These are phyloP conservation scores for Calyptomena viridis DNA, from an alignment of 2,113 vertebrate species.

Conservation along the genomic window DNA sequence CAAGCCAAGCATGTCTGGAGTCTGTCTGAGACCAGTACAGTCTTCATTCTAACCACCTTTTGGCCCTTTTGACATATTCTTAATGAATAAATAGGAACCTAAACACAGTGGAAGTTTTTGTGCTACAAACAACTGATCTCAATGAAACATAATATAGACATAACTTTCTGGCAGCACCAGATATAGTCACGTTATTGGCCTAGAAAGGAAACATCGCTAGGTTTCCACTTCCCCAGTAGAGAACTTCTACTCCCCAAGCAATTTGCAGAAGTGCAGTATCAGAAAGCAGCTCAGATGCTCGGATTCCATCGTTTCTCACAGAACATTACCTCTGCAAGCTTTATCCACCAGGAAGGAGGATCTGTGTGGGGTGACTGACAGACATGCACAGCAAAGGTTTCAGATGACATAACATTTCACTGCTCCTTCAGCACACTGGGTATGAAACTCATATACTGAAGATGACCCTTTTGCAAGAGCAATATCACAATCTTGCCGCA, in stretches of 20 bases:
- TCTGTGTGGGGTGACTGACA: neutral
- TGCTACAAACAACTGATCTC: neutral
- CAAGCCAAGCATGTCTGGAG: neutral
- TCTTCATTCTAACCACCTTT: neutral
- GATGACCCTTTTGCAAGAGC: neutral
- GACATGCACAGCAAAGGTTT: neutral
- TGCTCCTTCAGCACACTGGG: neutral
- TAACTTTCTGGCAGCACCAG: neutral
- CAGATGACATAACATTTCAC: neutral
- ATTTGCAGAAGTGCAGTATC: neutral
- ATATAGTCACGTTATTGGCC: neutral
- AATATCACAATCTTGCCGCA: neutral
- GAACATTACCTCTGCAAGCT: neutral
- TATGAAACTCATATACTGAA: neutral
- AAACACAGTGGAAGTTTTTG: neutral
- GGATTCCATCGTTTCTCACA: neutral
- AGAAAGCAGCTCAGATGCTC: neutral
- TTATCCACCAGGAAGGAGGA: neutral
- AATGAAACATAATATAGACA: neutral
- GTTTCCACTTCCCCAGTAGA: neutral
- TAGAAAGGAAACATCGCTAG: neutral
- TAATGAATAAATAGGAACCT: neutral
- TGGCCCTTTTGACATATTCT: neutral
- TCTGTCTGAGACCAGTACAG: neutral
- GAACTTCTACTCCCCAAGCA: neutral